A percentile compares a stretch with the other conserved stretches of the same genome.
Conservation (phyloP, 2,888 invertebrate genomes). For the Drosophila hamatofila region DNA sequence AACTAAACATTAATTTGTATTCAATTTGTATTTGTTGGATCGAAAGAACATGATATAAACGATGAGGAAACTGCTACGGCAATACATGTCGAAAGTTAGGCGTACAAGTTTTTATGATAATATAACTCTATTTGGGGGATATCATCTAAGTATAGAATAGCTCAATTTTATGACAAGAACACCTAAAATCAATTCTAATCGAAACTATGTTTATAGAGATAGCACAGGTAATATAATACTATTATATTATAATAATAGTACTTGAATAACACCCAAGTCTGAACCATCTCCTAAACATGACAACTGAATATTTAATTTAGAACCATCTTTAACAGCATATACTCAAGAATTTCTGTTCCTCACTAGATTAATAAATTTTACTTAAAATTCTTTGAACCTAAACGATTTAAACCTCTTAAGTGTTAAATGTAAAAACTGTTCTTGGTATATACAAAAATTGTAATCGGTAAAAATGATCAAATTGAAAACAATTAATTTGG, state of each 20-base stretch:
- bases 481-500: neutral
- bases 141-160: neutral
- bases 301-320: neutral
- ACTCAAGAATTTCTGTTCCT: constrained; percentile 2
- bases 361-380: constrained; percentile 18
- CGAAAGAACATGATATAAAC: neutral
- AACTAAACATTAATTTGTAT: neutral
- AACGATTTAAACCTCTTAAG: constrained; percentile 8
- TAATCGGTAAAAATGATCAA: constrained; percentile 6
- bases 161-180: constrained; percentile 1
- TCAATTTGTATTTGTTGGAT: neutral
- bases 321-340: constrained; percentile 2
- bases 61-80: neutral
- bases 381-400: constrained; percentile 28
- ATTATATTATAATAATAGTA: no score
- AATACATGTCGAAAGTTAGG: neutral
- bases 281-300: neutral
- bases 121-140: neutral
- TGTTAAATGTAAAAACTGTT: constrained; percentile 18
- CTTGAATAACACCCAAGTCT: neutral
- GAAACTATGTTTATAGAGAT: neutral
- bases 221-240: neutral
- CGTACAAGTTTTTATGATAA: neutral
- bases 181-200: constrained; percentile 2
- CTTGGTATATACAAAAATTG: constrained; percentile 12